Percentiles rank a stretch among this genome's conserved stretches.
Conservation (phyloP, 1,140 invertebrate species). For the Globodera rostochiensis region DNA sequence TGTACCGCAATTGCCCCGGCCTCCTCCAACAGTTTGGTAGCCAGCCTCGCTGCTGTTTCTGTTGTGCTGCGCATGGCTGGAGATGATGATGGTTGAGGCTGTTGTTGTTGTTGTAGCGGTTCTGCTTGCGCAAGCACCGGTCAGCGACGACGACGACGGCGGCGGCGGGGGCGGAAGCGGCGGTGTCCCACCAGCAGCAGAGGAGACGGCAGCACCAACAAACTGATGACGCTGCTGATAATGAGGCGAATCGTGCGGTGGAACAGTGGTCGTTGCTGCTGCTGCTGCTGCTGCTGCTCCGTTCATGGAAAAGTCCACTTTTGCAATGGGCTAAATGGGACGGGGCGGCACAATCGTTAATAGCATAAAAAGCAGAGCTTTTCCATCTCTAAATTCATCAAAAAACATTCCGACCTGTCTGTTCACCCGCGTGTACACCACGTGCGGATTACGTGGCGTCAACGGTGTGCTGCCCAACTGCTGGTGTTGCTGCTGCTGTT, state of each 20-base stretch:
- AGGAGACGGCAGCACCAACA: neutral
- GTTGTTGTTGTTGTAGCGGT: neutral
- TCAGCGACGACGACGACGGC: neutral
- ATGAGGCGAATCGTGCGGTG: slow-evolving; percentile 12
- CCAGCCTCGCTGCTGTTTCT: slow-evolving; percentile 30
- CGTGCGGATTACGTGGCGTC: slow-evolving; percentile 47
- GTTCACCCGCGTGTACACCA: slow-evolving; percentile 51
- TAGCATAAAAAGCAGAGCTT: too few relatives aligned
- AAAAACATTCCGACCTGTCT: slow-evolving; percentile 36
- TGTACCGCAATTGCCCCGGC: neutral
- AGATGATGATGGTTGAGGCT: neutral
- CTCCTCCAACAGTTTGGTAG: slow-evolving; percentile 45
- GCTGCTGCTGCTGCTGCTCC: slow-evolving; percentile 38
- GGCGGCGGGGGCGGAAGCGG: slow-evolving; percentile 27
- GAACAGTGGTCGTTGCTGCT: slow-evolving; percentile 34
- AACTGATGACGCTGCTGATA: slow-evolving; percentile 5
- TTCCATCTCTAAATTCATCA: too few relatives aligned
- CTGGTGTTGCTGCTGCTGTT: neutral
- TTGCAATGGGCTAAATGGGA: slow-evolving; percentile 43
- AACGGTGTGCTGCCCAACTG: slow-evolving; percentile 27
- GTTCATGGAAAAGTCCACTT: slow-evolving; percentile 43
- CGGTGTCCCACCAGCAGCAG: neutral
- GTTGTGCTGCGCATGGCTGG: neutral
- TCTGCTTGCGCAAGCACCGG: neutral
- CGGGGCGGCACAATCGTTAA: slow-evolving; percentile 7